These are phyloP conservation scores for Halocynthia aurantium DNA, from an alignment of 23 tunicate genomes.

Conservation along the genomic window DNA sequence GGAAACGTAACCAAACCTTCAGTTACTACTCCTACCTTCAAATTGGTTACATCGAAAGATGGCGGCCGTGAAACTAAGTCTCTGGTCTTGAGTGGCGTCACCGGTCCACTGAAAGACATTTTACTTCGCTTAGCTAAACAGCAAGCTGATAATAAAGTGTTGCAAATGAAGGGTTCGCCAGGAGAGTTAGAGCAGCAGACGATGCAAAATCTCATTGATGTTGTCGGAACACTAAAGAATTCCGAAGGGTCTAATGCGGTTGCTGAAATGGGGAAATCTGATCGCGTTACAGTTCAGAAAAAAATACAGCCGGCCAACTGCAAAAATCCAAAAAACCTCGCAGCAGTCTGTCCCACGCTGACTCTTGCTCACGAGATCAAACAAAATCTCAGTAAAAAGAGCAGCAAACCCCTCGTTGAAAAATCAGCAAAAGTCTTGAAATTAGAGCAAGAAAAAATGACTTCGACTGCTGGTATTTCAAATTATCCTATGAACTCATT, in stretches of 20 bases:
- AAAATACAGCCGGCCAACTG: neutral
- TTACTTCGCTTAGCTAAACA: constrained; percentile 52
- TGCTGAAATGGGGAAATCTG: neutral
- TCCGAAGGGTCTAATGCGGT: neutral
- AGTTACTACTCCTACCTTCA: constrained; percentile 52
- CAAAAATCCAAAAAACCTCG: neutral
- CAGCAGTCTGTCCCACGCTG: constrained; percentile 44
- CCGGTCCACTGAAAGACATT: constrained; percentile 74
- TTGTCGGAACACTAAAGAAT: neutral
- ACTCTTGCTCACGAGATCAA: constrained; percentile 71
- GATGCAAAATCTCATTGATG: neutral
- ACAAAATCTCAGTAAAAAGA: constrained; percentile 57
- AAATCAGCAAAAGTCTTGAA: too few species aligned
- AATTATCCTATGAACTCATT: too few species aligned
- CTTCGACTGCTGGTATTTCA: too few species aligned
- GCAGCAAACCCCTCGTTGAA: neutral
- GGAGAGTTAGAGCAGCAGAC: constrained; percentile 1
- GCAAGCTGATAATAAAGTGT: constrained; percentile 28
- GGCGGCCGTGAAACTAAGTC: constrained; percentile 54
- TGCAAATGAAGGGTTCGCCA: neutral
- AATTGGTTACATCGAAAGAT: constrained; percentile 61
- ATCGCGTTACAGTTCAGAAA: neutral
- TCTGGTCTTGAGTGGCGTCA: constrained; percentile 57
- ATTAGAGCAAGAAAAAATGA: too few species aligned
- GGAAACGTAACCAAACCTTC: neutral